These are phyloP conservation scores for Ceuthmochares aereus DNA, from an alignment of 2,113 vertebrate genomes.

Conservation along the genomic window DNA sequence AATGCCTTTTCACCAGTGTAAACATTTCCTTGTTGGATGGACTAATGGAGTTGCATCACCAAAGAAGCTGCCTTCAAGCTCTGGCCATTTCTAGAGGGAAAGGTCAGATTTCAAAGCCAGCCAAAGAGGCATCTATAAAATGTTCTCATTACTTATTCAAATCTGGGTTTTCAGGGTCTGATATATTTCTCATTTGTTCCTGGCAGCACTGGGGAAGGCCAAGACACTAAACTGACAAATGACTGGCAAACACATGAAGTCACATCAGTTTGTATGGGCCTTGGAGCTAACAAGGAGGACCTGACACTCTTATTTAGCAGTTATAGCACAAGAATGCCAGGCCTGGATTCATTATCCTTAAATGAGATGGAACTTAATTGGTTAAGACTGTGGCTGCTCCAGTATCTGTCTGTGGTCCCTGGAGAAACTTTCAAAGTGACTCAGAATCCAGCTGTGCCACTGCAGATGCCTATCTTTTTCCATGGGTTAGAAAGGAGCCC, in stretches of 20 bases:
- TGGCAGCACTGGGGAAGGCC: neutral
- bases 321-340: neutral
- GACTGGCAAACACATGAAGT: neutral
- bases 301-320: neutral
- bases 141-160: neutral
- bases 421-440: neutral
- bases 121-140: neutral
- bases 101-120: neutral
- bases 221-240: neutral
- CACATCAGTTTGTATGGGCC: neutral
- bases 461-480: rapidly evolving
- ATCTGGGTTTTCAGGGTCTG: neutral
- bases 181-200: neutral
- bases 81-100: neutral
- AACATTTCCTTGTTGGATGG: neutral
- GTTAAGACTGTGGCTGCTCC: neutral
- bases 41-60: neutral
- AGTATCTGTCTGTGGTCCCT: neutral
- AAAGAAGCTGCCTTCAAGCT: neutral
- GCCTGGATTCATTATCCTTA: neutral
- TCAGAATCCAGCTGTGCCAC: neutral
- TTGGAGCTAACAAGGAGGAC: neutral
- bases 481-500: neutral
- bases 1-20: neutral
- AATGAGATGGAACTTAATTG: neutral